Conservation (phyloP, 2,797 vertebrate species). For the Melanogrammus aeglefinus region DNA sequence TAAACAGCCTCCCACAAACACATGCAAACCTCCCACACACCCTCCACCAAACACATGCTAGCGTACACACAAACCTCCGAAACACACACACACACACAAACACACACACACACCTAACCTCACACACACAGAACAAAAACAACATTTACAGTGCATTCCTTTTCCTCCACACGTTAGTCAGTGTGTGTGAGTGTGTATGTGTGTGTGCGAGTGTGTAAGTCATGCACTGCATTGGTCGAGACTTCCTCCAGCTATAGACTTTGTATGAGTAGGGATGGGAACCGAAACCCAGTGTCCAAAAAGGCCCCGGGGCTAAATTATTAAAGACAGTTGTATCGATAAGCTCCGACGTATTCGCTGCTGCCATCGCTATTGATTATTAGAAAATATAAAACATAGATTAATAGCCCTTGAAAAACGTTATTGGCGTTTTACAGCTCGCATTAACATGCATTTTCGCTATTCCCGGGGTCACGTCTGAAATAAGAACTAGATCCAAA, state of each 20-base stretch:
- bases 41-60: background rate
- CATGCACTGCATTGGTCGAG: conserved; percentile 17
- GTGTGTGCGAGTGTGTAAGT: conserved; percentile 28
- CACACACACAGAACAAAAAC: conserved; percentile 31
- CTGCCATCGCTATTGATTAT: background rate
- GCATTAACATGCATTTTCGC: too few species aligned
- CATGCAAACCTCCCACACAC: conserved; percentile 13
- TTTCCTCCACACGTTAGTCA: conserved; percentile 39
- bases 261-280: background rate
- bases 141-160: conserved; percentile 48
- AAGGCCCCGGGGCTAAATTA: too few species aligned
- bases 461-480: too few species aligned
- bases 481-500: too few species aligned
- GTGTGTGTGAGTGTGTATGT: conserved; percentile 14
- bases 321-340: too few species aligned
- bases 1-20: background rate
- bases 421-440: too few species aligned
- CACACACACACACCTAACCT: conserved; percentile 32
- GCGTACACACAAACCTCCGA: conserved; percentile 33
- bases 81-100: background rate
- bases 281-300: too few species aligned
- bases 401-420: too few species aligned
- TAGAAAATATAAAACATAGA: too few species aligned
- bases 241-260: conserved; percentile 15
- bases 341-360: too few species aligned